Base-by-base conservation (phyloP, 1,140 invertebrate genomes). In the Philotrypesis tridentata region DNA sequence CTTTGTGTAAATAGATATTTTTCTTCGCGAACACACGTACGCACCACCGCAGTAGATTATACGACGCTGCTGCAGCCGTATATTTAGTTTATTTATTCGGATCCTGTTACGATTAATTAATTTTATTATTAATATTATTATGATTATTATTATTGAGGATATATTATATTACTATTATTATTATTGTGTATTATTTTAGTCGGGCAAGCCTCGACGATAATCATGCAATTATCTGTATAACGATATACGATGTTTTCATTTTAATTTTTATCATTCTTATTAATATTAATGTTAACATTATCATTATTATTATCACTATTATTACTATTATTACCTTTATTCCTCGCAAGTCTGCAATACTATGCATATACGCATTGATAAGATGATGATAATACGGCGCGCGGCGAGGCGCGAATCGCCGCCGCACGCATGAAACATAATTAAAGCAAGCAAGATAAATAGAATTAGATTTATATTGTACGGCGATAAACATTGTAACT, bases 341-440 rank as follows among this genome's bases (percentile, higher is more conserved):
- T 77, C 80, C 80, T 82, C 80, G 80, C 80, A 82, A 82, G 14
- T 70, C 55, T 55, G 80, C 74, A 81, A 81, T 81, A 81, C 33
- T 67, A 81, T 70, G 48, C 29, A 70, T 74, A 60, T 43, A 29
- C 31, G 31, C 61, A 72, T 37, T 17, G 43, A 48, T 68, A 68
- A n/a, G 61, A 17, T n/a, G 25, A 63, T 25, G 61, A 63, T 23
- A 68, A 33, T 67, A 68, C 9, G 12, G 33, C 67, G 65, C 2
- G 61, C 40, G 63, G 21, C 9, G 43, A 27, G n/a, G 27, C 48
- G 40, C 67, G 68, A 65, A 65, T 60, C 25, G 48, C 67, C 29
- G 21, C 31, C 27, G 43, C 71, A 29, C 60, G 72, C 31, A 11
- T 17, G 29, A 37, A 65, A 29, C 27, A 73, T 33, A 12, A 71